Percentiles rank a stretch among this genome's conserved stretches.
These are phyloP conservation scores for Artemia sinica DNA, from an alignment of 2,888 invertebrate species.

Conservation along the genomic window DNA sequence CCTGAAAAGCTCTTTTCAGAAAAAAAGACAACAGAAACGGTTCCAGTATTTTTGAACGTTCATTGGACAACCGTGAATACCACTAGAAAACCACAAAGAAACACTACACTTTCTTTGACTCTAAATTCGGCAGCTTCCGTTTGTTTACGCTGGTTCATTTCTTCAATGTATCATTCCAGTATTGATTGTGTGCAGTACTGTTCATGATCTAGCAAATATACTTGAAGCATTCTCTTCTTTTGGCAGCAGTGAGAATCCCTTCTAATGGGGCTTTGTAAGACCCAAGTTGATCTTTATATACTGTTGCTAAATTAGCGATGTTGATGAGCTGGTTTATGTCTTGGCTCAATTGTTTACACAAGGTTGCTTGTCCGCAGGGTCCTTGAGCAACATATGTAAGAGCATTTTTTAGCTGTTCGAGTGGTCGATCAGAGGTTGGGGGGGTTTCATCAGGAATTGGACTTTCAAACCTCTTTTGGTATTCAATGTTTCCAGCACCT, in stretches of 20 bases:
- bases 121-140: no score
- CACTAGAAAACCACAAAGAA: no score
- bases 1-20: no score
- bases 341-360: not conserved
- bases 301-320: not conserved
- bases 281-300: not conserved
- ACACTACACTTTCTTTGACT: no score
- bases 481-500: not conserved
- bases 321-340: not conserved
- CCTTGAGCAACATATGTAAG: not conserved
- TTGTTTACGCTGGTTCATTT: no score
- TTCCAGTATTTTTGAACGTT: no score
- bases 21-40: no score
- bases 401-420: not conserved
- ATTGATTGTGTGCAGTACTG: no score
- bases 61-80: no score
- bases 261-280: slow-evolving; percentile 1
- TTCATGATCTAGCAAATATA: not conserved
- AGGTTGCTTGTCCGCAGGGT: not conserved
- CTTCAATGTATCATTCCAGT: no score
- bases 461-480: not conserved
- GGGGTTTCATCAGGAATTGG: not conserved
- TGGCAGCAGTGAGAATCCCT: not conserved
- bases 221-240: not conserved
- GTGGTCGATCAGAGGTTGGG: not conserved